A percentile compares a stretch with the other conserved stretches of the same genome.
Evolutionary conservation across 2,113 vertebrate species (phyloP).

Genomic region (Gasterosteus nipponicus): DNA sequence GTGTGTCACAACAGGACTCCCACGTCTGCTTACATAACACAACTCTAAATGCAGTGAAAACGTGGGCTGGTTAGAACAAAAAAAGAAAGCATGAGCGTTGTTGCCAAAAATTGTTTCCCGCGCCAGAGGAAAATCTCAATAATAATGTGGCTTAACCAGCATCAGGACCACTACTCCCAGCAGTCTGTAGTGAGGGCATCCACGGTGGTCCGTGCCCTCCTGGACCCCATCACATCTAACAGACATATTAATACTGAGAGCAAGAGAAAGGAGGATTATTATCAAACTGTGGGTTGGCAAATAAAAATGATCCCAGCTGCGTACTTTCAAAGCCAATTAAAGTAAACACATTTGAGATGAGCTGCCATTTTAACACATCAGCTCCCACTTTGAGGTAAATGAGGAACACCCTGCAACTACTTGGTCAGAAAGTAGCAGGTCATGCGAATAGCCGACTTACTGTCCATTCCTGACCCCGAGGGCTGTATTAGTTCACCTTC

Average conservation of each 20-base stretch:
- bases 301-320: background rate
- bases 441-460: slow-evolving; percentile 42
- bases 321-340: background rate
- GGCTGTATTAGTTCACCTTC: slow-evolving; percentile 36
- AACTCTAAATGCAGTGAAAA: slow-evolving; percentile 7
- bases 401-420: background rate
- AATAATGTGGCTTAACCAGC: background rate
- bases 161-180: slow-evolving; percentile 11
- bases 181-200: background rate
- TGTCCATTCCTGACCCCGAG: slow-evolving; percentile 41
- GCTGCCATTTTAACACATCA: background rate
- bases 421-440: slow-evolving; percentile 37
- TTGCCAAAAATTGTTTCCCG: slow-evolving; percentile 2
- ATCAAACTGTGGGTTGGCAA: background rate
- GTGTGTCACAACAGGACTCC: slow-evolving; percentile 9
- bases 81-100: background rate
- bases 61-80: slow-evolving; percentile 32
- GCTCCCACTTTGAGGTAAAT: background rate
- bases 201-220: background rate
- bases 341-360: background rate
- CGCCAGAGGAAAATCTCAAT: slow-evolving; percentile 16
- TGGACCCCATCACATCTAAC: background rate
- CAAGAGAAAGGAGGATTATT: background rate
- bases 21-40: slow-evolving; percentile 36
- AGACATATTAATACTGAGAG: slow-evolving; percentile 13